phyloP scores from a whole-genome alignment of 2,113 vertebrate genomes.

The Odontesthes bonariensis region DNA sequence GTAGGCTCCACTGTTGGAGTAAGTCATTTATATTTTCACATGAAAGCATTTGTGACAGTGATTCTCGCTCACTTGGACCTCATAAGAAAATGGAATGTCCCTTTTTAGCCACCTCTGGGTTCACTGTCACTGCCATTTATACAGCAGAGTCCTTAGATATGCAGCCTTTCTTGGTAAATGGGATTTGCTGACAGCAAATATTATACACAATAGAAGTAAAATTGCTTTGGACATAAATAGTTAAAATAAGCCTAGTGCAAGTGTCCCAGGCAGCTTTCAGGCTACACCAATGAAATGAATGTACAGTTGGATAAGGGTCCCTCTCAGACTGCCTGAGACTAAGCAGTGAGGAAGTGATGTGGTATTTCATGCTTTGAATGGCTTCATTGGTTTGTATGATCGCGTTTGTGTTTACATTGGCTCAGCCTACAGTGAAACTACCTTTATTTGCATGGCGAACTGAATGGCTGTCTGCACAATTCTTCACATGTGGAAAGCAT shows the following conservation, averaged over 20 bases:
- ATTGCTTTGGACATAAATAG: conserved; percentile 21
- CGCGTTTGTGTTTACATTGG: conserved; percentile 46
- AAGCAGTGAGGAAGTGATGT: conserved; percentile 24
- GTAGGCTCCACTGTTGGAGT: conserved; percentile 50
- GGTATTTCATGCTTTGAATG: conserved; percentile 46
- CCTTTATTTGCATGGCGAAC: conserved; percentile 57
- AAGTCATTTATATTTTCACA: conserved; percentile 70
- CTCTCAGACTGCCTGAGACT: conserved; percentile 12
- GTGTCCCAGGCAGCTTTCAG: conserved; percentile 1
- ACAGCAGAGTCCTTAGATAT: conserved; percentile 58
- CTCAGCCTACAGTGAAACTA: conserved; percentile 21
- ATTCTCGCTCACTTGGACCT: conserved; percentile 64
- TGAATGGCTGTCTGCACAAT: conserved; percentile 43
- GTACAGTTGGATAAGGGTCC: not conserved
- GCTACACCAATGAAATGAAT: not conserved
- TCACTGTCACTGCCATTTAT: conserved; percentile 73
- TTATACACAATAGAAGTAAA: conserved; percentile 37
- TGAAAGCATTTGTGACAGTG: conserved; percentile 71
- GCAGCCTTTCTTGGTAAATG: conserved; percentile 68
- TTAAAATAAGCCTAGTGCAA: conserved; percentile 5
- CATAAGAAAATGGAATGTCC: conserved; percentile 72
- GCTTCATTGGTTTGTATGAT: conserved; percentile 47
- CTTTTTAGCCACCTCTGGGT: conserved; percentile 62
- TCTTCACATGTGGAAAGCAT: conserved; percentile 71
- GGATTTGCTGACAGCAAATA: conserved; percentile 64